phyloP scores from a whole-genome alignment of 1,140 invertebrate species.

The Battus philenor region DNA sequence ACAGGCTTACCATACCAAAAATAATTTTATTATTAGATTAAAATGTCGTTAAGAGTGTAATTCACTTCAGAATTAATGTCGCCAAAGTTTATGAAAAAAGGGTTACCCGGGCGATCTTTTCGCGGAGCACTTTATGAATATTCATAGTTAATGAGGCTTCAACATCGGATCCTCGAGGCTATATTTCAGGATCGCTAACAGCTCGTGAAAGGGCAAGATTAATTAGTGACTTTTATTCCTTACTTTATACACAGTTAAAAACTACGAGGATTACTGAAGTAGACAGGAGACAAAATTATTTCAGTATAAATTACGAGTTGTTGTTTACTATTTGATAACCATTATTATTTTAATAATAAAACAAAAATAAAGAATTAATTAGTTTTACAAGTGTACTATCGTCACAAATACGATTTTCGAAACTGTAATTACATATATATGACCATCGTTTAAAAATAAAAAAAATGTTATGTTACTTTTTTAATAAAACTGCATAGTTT shows the following conservation, averaged over 20 bases:
- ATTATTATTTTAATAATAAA: too few relatives aligned
- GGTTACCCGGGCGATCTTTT: conserved; percentile 22
- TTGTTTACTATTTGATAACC: too few relatives aligned
- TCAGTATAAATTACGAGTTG: too few relatives aligned
- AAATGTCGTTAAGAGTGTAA: neutral
- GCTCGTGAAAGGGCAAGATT: conserved; percentile 59
- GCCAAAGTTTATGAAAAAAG: conserved; percentile 21
- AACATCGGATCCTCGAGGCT: conserved; percentile 27
- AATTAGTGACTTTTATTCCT: conserved; percentile 39
- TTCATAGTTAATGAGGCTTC: conserved; percentile 49
- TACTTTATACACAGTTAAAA: conserved; percentile 17
- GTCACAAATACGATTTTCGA: too few relatives aligned
- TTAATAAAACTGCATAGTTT: too few relatives aligned
- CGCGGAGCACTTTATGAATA: conserved; percentile 26
- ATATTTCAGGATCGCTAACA: conserved; percentile 37
- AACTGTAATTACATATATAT: too few relatives aligned
- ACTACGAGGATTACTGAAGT: neutral
- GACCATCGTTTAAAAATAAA: too few relatives aligned
- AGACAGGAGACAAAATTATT: too few relatives aligned
- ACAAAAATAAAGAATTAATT: too few relatives aligned
- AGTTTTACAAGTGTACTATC: too few relatives aligned
- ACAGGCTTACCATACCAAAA: too few relatives aligned
- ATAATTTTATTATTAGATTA: conserved; percentile 6
- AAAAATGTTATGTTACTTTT: too few relatives aligned
- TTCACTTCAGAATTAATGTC: neutral